Conservation (phyloP, 1,140 invertebrate genomes). For the Schlechtendalia chinensis region DNA sequence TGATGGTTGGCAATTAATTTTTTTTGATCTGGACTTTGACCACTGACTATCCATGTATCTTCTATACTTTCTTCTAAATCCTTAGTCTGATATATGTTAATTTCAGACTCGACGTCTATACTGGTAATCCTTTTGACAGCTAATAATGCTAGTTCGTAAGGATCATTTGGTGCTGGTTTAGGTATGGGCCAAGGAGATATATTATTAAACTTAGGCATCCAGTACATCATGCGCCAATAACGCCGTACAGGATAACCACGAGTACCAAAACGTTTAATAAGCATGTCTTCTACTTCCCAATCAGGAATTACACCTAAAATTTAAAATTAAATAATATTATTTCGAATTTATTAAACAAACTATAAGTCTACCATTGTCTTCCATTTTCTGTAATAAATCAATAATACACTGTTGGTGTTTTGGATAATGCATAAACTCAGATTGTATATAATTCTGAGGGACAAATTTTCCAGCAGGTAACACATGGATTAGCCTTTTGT, state of each 20-base stretch:
- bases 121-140: conserved; percentile 83
- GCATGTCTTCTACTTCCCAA: conserved; percentile 76
- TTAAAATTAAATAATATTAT: not conserved
- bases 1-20: conserved; percentile 72
- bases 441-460: conserved; percentile 75
- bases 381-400: conserved; percentile 86
- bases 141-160: conserved; percentile 77
- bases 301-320: conserved; percentile 83
- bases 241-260: conserved; percentile 77
- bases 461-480: conserved; percentile 91
- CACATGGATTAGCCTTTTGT: conserved; percentile 86
- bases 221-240: conserved; percentile 91
- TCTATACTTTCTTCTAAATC: conserved; percentile 76
- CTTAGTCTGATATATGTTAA: conserved; percentile 70
- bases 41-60: conserved; percentile 91
- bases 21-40: conserved; percentile 76
- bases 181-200: conserved; percentile 86
- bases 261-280: conserved; percentile 81
- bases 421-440: conserved; percentile 87
- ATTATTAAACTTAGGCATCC: conserved; percentile 96
- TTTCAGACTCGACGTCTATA: conserved; percentile 74
- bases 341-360: not conserved
- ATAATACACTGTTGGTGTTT: conserved; percentile 91
- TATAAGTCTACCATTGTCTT: conserved; percentile 69
- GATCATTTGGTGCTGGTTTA: conserved; percentile 69